phyloP scores from a whole-genome alignment of 2,888 invertebrate genomes.

The Dorcus hopei region DNA sequence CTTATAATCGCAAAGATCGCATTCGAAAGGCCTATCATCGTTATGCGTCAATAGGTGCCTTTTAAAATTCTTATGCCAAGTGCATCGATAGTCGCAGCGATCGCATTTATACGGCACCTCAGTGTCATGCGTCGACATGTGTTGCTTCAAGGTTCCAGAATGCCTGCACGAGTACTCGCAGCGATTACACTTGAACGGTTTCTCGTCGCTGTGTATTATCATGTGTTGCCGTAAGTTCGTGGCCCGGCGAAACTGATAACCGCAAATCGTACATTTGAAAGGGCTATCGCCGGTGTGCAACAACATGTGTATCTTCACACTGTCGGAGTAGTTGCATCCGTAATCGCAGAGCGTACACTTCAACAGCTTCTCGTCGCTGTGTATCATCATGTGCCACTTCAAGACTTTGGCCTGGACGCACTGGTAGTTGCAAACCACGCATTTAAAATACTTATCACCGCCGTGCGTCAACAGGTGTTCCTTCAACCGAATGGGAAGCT shows the following conservation, averaged over 20 bases:
- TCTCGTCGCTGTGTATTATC: conserved; percentile 40
- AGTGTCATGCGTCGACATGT: too few species aligned
- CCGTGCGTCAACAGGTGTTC: conserved; percentile 57
- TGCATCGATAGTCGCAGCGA: too few species aligned
- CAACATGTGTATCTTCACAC: conserved; percentile 33
- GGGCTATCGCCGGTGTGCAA: conserved; percentile 42
- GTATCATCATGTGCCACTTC: conserved; percentile 32
- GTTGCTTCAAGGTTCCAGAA: too few species aligned
- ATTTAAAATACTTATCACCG: conserved; percentile 50
- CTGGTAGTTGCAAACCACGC: conserved; percentile 48
- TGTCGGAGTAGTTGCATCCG: conserved; percentile 34
- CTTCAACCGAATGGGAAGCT: conserved; percentile 53
- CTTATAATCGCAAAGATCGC: too few species aligned
- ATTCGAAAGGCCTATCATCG: too few species aligned
- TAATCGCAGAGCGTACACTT: conserved; percentile 33
- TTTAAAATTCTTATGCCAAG: too few species aligned
- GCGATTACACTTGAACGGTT: conserved; percentile 51
- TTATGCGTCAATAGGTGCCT: too few species aligned
- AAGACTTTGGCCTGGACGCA: conserved; percentile 10
- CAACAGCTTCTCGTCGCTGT: conserved; percentile 32
- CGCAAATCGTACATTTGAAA: conserved; percentile 42
- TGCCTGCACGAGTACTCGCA: conserved; percentile 55
- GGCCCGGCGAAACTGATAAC: conserved; percentile 38
- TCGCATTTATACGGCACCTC: too few species aligned
- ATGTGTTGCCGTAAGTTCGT: conserved; percentile 38